These are phyloP conservation scores for Micrastur ruficollis DNA, from an alignment of 2,797 vertebrate species.

Conservation along the genomic window DNA sequence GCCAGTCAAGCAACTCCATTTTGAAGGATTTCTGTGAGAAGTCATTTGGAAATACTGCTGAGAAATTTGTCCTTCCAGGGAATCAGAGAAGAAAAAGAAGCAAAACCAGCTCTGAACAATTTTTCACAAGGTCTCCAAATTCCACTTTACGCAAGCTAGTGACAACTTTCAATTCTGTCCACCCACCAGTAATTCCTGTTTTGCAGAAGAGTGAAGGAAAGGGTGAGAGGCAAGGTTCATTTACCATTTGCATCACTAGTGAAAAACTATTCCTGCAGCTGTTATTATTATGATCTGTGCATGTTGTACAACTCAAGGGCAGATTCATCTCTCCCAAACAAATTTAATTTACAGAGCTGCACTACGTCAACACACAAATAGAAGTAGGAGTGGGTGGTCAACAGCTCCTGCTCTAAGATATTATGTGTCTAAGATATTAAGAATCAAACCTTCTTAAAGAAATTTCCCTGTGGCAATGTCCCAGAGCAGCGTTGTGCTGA, in stretches of 20 bases:
- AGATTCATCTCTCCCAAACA: not conserved
- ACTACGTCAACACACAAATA: not conserved
- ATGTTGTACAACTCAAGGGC: not conserved
- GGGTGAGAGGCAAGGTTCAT: not conserved
- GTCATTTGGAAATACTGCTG: not conserved
- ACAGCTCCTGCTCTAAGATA: not conserved
- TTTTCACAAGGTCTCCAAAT: not conserved
- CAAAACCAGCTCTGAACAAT: not conserved
- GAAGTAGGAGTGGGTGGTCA: not conserved
- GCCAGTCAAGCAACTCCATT: not conserved
- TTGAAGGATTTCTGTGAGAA: not conserved
- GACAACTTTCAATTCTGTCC: not conserved
- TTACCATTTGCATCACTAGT: not conserved
- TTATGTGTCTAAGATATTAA: too few species aligned
- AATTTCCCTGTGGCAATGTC: not conserved
- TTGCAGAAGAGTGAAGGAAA: not conserved
- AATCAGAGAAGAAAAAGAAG: not conserved
- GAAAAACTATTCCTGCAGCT: not conserved
- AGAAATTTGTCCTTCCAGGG: not conserved
- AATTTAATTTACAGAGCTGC: not conserved
- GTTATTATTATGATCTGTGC: not conserved
- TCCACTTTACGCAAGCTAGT: not conserved
- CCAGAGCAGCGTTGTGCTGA: not conserved
- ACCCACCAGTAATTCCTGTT: not conserved
- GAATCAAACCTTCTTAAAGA: not conserved